Evolutionary conservation across 2,113 vertebrate species (phyloP), one percentile per base, ranked within the genome.

Genomic region (Oncorhynchus keta): DNA sequence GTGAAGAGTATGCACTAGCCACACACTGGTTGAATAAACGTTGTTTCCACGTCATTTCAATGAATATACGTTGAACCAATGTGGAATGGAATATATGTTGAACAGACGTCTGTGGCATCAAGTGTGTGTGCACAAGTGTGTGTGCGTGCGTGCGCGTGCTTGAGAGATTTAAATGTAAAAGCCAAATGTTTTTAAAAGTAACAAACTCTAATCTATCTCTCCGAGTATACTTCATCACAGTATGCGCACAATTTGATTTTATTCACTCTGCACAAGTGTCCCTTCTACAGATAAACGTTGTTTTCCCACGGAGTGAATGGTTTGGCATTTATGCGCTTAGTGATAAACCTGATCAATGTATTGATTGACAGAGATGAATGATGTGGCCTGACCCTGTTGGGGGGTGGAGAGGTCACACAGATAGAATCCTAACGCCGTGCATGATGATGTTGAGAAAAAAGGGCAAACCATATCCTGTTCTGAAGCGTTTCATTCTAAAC

Each of bases 331-430:
- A 86, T 87, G 90, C 90, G 89, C 84, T 92, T 86, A 93, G 92
- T 89, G 92, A 93, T 93, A 92, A 93, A 91, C 89, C 89, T 76
- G 89, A 88, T 94, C 93, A 81, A 94, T 93, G 83, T 93, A 94
- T 94, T 86, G 93, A 94, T 70, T 93, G 93, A 94, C 93, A 92
- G 92, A 93, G 93, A 94, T 93, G 92, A 94, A 94, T 45, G 39
- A 45, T 93, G 86, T 90, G 84, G 76, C 72, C 80, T 76, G 76
- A 76, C 74, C 70, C 68, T 45, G 79, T 78, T 59, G 22, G 83
- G 76, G 18, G 70, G 72, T 79, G 79, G 24, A 78, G 84, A 90
- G 91, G 87, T 90, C 87, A 89, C 80, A 80, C 89, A 90, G 89
- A 91, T 89, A 89, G 88, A 83, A 89, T 88, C 89, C 85, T 70